A percentile compares a stretch with the other conserved stretches of the same genome.
Conservation (phyloP, 1,140 invertebrate species). For the Hypsibius dujardini region DNA sequence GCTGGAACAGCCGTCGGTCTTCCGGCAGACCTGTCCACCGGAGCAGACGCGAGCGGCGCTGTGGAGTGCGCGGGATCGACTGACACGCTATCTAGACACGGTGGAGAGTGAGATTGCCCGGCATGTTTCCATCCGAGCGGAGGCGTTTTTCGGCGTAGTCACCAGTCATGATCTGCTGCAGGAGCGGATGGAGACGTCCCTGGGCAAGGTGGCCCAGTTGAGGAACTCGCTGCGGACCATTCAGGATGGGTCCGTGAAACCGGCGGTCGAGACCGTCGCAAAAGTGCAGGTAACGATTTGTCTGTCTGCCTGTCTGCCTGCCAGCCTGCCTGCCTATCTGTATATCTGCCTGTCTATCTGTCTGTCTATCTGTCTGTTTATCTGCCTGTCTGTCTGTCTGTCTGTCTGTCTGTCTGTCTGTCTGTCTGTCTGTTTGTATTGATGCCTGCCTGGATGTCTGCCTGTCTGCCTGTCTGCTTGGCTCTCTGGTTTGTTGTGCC, state of each 20-base stretch:
- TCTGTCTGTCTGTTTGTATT: not conserved
- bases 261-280: slow-evolving; percentile 23
- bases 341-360: not conserved
- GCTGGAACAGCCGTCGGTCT: not conserved
- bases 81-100: slow-evolving; percentile 78
- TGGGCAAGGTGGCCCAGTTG: slow-evolving; percentile 18
- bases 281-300: slow-evolving; percentile 22
- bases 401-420: not conserved
- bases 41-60: slow-evolving; percentile 26
- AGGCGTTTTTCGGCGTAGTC: slow-evolving; percentile 91
- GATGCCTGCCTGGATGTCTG: not conserved
- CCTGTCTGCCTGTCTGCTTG: not conserved
- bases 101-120: slow-evolving; percentile 86
- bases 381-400: slow-evolving; percentile 16
- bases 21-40: slow-evolving; percentile 19
- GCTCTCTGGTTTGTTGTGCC: slow-evolving; percentile 21
- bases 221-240: slow-evolving; percentile 16
- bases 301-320: not conserved
- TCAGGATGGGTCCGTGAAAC: slow-evolving; percentile 20
- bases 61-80: slow-evolving; percentile 22
- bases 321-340: not conserved
- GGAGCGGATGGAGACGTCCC: slow-evolving; percentile 18
- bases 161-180: slow-evolving; percentile 61
- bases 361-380: slow-evolving; percentile 12
- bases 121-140: slow-evolving; percentile 84